Evolutionary conservation across 64 coral and sea anemone genomes (phyloP).

Genomic region (Orbicella faveolata): DNA sequence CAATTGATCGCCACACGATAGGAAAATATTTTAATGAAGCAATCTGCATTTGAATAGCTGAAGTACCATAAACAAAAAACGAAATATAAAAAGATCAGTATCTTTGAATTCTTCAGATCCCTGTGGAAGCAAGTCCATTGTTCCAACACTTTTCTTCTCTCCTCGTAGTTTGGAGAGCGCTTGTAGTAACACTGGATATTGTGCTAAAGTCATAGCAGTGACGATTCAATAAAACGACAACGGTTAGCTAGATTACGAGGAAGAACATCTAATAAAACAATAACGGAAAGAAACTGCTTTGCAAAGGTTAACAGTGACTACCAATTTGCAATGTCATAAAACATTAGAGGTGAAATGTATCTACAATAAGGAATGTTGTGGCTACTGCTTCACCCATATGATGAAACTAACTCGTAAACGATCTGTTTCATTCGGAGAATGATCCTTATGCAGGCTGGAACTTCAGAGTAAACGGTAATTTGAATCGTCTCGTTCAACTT

Average conservation of each 20-base stretch:
- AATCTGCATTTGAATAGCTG: constrained; percentile 55
- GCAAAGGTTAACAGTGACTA: not conserved
- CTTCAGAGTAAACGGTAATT: not conserved
- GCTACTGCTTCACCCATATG: not conserved
- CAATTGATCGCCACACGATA: constrained; percentile 2
- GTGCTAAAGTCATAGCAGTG: not conserved
- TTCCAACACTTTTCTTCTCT: not conserved
- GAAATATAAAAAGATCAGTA: constrained; percentile 44
- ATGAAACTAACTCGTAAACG: no score
- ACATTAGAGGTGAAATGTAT: constrained; percentile 21
- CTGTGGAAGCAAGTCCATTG: not conserved
- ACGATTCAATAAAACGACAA: not conserved
- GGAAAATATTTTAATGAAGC: constrained; percentile 45
- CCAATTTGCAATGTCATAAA: not conserved
- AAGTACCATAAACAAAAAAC: constrained; percentile 44
- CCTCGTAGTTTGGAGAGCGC: not conserved
- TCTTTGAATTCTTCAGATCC: constrained; percentile 17
- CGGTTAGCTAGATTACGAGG: not conserved
- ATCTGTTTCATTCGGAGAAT: no score
- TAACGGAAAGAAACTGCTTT: not conserved
- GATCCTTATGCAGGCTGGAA: no score
- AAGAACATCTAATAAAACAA: constrained; percentile 4
- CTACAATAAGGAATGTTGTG: not conserved
- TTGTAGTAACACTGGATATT: not conserved
- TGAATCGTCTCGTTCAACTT: not conserved